Evolutionary conservation across 2,113 vertebrate species (phyloP).

Genomic region (Paratilapia polleni): DNA sequence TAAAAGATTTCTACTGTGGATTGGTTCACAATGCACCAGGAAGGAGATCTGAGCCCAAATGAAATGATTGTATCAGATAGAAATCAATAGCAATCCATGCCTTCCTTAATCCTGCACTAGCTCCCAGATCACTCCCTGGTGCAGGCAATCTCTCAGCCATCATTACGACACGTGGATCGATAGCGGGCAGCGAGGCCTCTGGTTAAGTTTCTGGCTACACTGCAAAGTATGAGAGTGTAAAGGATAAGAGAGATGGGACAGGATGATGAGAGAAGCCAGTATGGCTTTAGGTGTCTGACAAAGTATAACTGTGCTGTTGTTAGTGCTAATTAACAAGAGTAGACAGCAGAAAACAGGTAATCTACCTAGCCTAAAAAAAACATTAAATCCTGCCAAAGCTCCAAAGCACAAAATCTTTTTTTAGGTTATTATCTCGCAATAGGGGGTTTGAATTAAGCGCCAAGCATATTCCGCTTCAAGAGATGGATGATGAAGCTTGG

Average conservation of each 20-base stretch:
- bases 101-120: slow-evolving; percentile 80
- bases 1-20: slow-evolving; percentile 76
- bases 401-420: slow-evolving; percentile 49
- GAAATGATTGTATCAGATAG: slow-evolving; percentile 87
- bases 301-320: slow-evolving; percentile 51
- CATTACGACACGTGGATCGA: slow-evolving; percentile 79
- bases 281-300: slow-evolving; percentile 58
- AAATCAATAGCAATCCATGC: slow-evolving; percentile 85
- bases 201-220: slow-evolving; percentile 69
- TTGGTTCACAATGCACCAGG: slow-evolving; percentile 72
- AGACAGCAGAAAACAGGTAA: slow-evolving; percentile 56
- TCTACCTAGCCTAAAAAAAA: slow-evolving; percentile 10
- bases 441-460: slow-evolving; percentile 52
- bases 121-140: slow-evolving; percentile 77
- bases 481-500: slow-evolving; percentile 58
- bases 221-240: slow-evolving; percentile 55
- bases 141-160: slow-evolving; percentile 82
- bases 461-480: slow-evolving; percentile 47
- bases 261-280: slow-evolving; percentile 50
- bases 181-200: slow-evolving; percentile 60
- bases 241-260: slow-evolving; percentile 40
- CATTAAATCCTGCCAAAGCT: slow-evolving; percentile 56
- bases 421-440: slow-evolving; percentile 59
- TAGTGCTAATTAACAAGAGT: slow-evolving; percentile 71
- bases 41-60: slow-evolving; percentile 82